Evolutionary conservation across 1,140 invertebrate species (phyloP), one percentile per base, ranked within the genome.

Genomic region (Ganaspis sp.): DNA sequence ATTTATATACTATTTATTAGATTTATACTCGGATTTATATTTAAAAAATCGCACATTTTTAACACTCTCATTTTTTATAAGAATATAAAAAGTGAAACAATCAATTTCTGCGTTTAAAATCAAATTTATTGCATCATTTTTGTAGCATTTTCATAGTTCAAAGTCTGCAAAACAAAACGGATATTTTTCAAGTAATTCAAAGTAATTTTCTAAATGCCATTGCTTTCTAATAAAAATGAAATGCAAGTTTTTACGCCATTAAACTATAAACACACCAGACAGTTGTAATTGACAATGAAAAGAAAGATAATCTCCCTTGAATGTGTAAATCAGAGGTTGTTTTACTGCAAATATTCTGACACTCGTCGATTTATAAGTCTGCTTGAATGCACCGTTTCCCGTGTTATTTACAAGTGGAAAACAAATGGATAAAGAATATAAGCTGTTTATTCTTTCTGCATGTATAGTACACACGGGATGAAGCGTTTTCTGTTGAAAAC

Each of bases 361-460:
- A 58, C 54, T 58, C 54, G 40, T 75, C 64, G 73, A 75, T 75
- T 75, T 75, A 75, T 58, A 58, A 58, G 54, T 58, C 54, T 29
- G 54, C 54, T 26, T 58, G 54, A 58, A 58, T 58, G 54, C 21
- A 58, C 54, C 54, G 54, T 58, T 58, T 58, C 54, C 26, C 54
- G 54, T 58, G 54, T 58, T 58, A 58, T 58, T 58, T 58, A 26
- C 54, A 58, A 58, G 54, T 58, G 54, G 21, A 29, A 58, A 58
- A 58, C 54, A 58, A 58, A 58, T 58, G 54, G 54, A 58, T 58
- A 54, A 23, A 19, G 12, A 54, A 11, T 54, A 19, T 54, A 54
- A 54, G 53, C 53, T 54, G 21, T 54, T 23, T 54, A 54, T 26
- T 11, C 4, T 58, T 58, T 58, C 9, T 29, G 54, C 23, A 58